Evolutionary conservation across 2,113 vertebrate species (phyloP), one percentile per base, ranked within the genome.

Genomic region (Atlantisia rogersi): DNA sequence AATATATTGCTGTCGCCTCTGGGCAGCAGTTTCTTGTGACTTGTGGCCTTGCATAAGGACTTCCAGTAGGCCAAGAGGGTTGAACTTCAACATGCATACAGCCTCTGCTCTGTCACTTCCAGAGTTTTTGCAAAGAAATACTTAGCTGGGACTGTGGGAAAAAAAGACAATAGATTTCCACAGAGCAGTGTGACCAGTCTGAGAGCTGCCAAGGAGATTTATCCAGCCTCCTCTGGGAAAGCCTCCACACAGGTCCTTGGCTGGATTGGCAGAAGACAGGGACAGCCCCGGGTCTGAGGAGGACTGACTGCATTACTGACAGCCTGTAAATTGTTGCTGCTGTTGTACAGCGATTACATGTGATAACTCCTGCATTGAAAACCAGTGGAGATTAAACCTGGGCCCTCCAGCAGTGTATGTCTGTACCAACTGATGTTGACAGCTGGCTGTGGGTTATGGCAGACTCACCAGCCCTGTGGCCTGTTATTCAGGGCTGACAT

Each of bases 281-380:
- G 55, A 86, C 26, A 56, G 75, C 39, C 75, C 42, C 75, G 14
- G 82, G 75, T 55, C 37, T 31, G 26, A 94, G 52, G 56, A 90
- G 26, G 37, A 59, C 35, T 67, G 79, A 55, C 62, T 91, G 64
- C 50, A 42, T 65, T 86, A 75, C 85, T 82, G 85, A 74, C 82
- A 92, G 64, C n/a, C 68, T 83, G n/a, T 83, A 90, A 94, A 96
- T 74, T 80, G 52, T 64, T 81, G 35, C 48, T 84, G 42, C 46
- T 81, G 42, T 82, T 84, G 39, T n/a, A 64, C 53, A 39, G 78
- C 18, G 7, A 37, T 21, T 58, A 8, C 1, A 2, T 71, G 32
- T 84, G 77, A 84, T 82, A 90, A 70, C 39, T 85, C 83, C 59
- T 2, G 5, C 0, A 0, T 13, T 67, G 75, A 69, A 89, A 96